Evolutionary conservation across 2,888 invertebrate species (phyloP), one percentile per base, ranked within the genome.

Genomic region (Tanytarsus gracilentus): DNA sequence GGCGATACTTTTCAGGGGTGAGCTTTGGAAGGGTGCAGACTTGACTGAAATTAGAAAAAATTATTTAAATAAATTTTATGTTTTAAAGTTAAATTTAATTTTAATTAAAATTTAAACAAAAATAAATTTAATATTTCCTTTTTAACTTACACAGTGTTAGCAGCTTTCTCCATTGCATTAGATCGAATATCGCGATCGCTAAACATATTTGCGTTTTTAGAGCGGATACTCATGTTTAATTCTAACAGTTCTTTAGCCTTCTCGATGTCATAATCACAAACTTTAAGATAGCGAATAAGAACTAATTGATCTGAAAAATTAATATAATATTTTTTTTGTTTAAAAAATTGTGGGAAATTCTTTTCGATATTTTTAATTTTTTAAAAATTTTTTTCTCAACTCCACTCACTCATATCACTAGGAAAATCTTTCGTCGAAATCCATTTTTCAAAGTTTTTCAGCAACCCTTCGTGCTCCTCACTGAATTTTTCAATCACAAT

Each of bases 141-240:
- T n/a, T n/a, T n/a, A n/a, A 21, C 44, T 44, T 44, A 44, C 44
- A 58, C 7, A 2, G 58, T 58, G 9, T 48, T 44, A 1, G 48
- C 18, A 1, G 78, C 73, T 39, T 77, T 73, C 66, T 75, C 73
- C 21, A 82, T 77, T 64, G 76, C 76, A 1, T 74, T 71, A 1
- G 77, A 68, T 64, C 75, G 71, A 0, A 82, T 81, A 66, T 83
- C 81, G 16, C 83, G 71, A 56, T 80, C 77, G 61, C 73, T 73
- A 70, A 83, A 83, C 62, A 83, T 73, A 67, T 83, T 82, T 0
- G 82, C 81, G 0, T 78, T 76, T 51, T 77, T 78, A 0, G 78
- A 75, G 1, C 82, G 75, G 55, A 82, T 72, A 1, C 80, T 81
- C 70, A 78, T 82, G 73, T 77, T 79, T 53, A 77, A 65, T 65